Evolutionary conservation across 1,140 invertebrate species (phyloP).

Genomic region (Zaprionus inermis): DNA sequence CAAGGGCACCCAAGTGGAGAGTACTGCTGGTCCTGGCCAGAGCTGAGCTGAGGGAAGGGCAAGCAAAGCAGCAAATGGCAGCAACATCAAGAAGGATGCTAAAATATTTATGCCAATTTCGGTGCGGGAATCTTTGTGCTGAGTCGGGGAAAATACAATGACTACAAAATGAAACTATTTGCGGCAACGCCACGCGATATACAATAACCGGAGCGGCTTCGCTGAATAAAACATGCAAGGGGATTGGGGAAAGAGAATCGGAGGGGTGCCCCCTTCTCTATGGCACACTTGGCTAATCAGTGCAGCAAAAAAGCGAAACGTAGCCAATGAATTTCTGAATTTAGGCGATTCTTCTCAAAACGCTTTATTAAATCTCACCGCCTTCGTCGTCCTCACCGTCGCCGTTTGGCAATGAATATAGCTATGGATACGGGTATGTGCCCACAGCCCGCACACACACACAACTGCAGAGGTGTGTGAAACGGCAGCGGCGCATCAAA

Average conservation of each 20-base stretch:
- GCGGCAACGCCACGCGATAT: conserved; percentile 46
- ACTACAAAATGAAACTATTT: conserved; percentile 61
- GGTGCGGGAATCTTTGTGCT: conserved; percentile 35
- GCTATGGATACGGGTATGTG: conserved; percentile 17
- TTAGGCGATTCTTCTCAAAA: conserved; percentile 32
- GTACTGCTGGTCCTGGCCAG: too few relatives aligned
- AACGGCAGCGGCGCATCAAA: conserved; percentile 33
- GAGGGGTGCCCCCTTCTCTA: not conserved
- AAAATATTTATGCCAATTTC: conserved; percentile 58
- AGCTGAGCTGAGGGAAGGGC: not conserved
- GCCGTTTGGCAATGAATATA: not conserved
- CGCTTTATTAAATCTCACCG: conserved; percentile 51
- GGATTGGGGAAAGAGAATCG: not conserved
- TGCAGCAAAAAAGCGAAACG: conserved; percentile 13
- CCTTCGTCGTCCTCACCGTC: not conserved
- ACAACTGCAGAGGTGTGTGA: not conserved
- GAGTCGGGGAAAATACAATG: conserved; percentile 53
- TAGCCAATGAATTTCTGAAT: conserved; percentile 53
- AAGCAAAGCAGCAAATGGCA: conserved; percentile 1
- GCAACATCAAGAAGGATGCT: conserved; percentile 38
- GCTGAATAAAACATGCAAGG: conserved; percentile 42
- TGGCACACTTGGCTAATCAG: conserved; percentile 38
- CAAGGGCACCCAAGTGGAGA: too few relatives aligned
- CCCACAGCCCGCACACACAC: conserved; percentile 24
- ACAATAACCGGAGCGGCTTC: conserved; percentile 50